phyloP scores from a whole-genome alignment of 2,888 invertebrate genomes.

The Xestia ashworthii region DNA sequence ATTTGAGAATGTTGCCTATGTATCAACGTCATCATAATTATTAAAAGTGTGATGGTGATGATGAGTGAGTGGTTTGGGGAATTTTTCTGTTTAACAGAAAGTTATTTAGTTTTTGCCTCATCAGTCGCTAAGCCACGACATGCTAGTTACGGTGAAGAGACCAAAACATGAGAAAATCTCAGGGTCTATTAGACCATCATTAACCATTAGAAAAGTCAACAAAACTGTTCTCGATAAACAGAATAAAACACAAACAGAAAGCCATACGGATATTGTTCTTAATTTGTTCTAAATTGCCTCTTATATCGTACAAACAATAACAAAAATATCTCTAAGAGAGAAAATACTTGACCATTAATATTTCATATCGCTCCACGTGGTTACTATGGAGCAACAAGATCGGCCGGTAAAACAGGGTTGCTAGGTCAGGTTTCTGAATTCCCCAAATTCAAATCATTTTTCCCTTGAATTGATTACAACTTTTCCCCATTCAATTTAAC shows the following conservation, averaged over 20 bases:
- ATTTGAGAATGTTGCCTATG: slow-evolving; percentile 32
- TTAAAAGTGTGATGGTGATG: slow-evolving; percentile 40
- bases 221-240: slow-evolving; percentile 36
- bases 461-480: neutral
- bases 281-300: slow-evolving; percentile 58
- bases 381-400: slow-evolving; percentile 33
- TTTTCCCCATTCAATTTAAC: neutral
- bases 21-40: slow-evolving; percentile 42
- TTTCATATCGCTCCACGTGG: slow-evolving; percentile 34
- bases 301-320: slow-evolving; percentile 46
- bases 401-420: slow-evolving; percentile 66
- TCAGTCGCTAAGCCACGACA: neutral
- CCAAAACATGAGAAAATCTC: neutral
- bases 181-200: neutral
- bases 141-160: neutral
- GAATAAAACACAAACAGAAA: slow-evolving; percentile 36
- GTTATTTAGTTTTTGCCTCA: neutral
- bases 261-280: slow-evolving; percentile 56
- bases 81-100: slow-evolving; percentile 31
- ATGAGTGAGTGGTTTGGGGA: slow-evolving; percentile 19
- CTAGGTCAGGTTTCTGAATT: neutral
- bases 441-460: too few relatives aligned
- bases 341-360: slow-evolving; percentile 52
- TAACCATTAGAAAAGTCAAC: slow-evolving; percentile 24
- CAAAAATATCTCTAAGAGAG: slow-evolving; percentile 46